Conservation (phyloP, 2,113 vertebrate genomes). For the Candoia aspera region DNA sequence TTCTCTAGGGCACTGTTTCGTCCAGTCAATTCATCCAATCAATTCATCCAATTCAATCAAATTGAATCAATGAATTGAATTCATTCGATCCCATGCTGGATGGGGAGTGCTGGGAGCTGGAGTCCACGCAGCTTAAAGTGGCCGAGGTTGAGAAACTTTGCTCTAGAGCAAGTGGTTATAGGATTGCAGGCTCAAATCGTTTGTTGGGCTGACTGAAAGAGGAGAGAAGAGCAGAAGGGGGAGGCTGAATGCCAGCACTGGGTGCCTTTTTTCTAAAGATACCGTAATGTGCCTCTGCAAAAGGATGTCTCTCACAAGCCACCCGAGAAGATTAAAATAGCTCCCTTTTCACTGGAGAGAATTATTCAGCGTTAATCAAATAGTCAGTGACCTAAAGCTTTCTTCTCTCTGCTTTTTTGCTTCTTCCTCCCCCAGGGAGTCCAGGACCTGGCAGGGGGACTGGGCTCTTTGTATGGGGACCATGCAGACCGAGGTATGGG, state of each 20-base stretch:
- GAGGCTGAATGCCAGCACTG: neutral
- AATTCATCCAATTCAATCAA: no score
- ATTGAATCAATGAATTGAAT: no score
- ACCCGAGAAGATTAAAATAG: slow-evolving; percentile 30
- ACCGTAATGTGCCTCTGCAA: no score
- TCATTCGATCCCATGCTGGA: neutral
- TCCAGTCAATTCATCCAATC: no score
- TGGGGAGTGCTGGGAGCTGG: neutral
- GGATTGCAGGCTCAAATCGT: neutral
- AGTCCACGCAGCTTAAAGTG: neutral
- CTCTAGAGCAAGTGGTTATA: no score
- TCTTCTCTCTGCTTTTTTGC: neutral
- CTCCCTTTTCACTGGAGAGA: neutral
- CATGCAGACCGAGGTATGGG: no score
- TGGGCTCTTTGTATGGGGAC: neutral
- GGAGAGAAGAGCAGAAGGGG: neutral
- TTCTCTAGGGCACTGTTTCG: no score
- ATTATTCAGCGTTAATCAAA: slow-evolving; percentile 46
- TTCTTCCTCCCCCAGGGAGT: neutral
- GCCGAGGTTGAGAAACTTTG: neutral
- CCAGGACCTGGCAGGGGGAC: neutral
- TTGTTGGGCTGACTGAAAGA: neutral
- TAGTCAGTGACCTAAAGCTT: slow-evolving; percentile 5
- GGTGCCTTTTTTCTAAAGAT: neutral
- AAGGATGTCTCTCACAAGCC: neutral